Base-by-base conservation (phyloP, 2,888 invertebrate genomes). In the Dyspetes luteomarginatus region DNA sequence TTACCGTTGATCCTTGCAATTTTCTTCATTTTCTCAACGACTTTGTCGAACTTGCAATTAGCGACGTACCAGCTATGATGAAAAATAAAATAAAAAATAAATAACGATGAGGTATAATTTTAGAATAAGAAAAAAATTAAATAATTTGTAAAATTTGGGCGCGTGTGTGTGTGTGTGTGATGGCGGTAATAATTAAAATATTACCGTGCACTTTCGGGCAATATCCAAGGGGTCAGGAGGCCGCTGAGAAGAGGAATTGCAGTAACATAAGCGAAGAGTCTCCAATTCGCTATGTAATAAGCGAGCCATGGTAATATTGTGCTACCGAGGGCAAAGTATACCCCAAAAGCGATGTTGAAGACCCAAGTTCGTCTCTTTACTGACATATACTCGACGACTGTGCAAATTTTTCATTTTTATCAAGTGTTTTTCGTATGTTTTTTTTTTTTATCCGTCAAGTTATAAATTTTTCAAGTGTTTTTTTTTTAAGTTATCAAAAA, bases 171-270 rank as follows among this genome's bases (percentile, higher is more conserved):
- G n/a, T n/a, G n/a, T n/a, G n/a, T n/a, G n/a, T n/a, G n/a, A n/a
- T n/a, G n/a, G n/a, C n/a, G n/a, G n/a, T n/a, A n/a, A n/a, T n/a
- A n/a, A n/a, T 17, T 9, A 58, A 41, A 22, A 17, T 26, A 7
- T n/a, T 88, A 93, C 93, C 93, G 90, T 30, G 93, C 93, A 86
- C 93, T 93, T 86, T 93, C 93, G 0, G 93, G 93, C 7, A 93
- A 89, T 41, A 93, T 91, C 92, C 92, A 93, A 3, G 93, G 93
- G 0, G 93, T 92, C 26, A 92, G 73, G 41, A 92, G 82, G n/a
- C 92, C 92, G 36, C 90, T 87, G 12, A 91, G 84, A 76, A 94
- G 87, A 0, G 94, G 93, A 3, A 92, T 75, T 1, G 93, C 92
- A 2, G 91, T 93, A 41, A 92, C 88, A 48, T 93, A 90, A 28